phyloP scores from a whole-genome alignment of 2,113 vertebrate species.

The Melierax canorus region DNA sequence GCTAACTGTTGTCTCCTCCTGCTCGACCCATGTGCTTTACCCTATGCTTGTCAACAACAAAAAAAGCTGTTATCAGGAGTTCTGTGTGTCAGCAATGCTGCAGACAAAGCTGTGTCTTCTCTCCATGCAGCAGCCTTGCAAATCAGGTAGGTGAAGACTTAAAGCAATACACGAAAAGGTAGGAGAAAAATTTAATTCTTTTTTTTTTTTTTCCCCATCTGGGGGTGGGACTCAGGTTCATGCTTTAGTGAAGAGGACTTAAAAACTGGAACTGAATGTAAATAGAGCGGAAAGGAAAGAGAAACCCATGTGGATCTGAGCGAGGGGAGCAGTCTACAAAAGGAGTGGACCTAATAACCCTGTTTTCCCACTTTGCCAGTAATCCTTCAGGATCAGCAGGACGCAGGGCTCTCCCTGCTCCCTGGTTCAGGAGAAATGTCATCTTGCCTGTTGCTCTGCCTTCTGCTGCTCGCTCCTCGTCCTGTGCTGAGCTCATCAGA shows the following conservation, averaged over 20 bases:
- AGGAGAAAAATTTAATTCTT: not conserved
- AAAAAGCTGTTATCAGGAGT: accelerated
- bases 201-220: accelerated
- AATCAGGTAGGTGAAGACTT: not conserved
- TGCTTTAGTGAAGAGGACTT: not conserved
- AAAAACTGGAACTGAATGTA: not conserved
- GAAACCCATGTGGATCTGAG: accelerated
- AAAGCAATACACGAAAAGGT: not conserved
- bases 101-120: not conserved
- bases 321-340: not conserved
- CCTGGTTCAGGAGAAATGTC: not conserved
- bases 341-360: no score
- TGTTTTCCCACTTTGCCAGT: not conserved
- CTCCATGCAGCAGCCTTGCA: accelerated
- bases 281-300: not conserved
- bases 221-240: not conserved
- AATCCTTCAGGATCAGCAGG: not conserved
- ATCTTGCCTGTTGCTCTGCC: not conserved
- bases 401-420: not conserved
- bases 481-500: not conserved
- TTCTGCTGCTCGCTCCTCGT: not conserved
- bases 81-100: accelerated
- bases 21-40: accelerated
- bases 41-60: not conserved
- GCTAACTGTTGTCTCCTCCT: not conserved